Base-by-base conservation (phyloP, 2,797 vertebrate species). In the Tamandua tetradactyla region DNA sequence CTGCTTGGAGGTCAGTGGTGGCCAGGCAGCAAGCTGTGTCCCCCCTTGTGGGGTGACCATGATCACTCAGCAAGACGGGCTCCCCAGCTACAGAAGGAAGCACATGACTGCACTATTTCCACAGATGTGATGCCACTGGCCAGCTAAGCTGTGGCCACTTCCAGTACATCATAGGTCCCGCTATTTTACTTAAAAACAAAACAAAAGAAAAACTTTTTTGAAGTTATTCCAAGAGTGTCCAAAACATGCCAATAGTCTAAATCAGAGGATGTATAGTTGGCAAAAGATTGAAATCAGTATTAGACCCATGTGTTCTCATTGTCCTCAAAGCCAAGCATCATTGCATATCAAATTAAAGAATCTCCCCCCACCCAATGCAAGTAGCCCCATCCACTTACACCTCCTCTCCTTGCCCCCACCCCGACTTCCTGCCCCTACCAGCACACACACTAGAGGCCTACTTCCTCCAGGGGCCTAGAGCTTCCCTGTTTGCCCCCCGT, bases 11-110 rank as follows among this genome's bases (percentile, higher is more conserved):
- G 1, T 57, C 72, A 20, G 5, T 2, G 3, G 42, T 14, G 17
- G 75, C 10, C 62, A 9, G 2, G 2, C 4, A 87, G 59, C 55
- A 12, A 35, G 2, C 37, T 2, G 27, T 22, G 40, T 17, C 18
- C 22, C n/a, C n/a, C 14, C 40, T 8, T 0, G 75, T 1, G 42
- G 30, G 35, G 30, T 3, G 59, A 71, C 20, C 59, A 2, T 20
- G 4, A 27, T 42, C 66, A 20, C 40, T 76, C 37, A 35, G 59
- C 32, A 22, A 22, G 62, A 55, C 30, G n/a, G 8, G 47, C 20
- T 40, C 27, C 17, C 47, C 72, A 52, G 17, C 22, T 20, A 15
- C 0, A 0, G 61, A 47, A 37, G 11, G 40, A 5, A 13, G 55
- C 59, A 22, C 3, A 22, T 87, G 27, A 9, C 27, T 55, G 11